A percentile compares a stretch with the other conserved stretches of the same genome.
These are phyloP conservation scores for Tinea pellionella DNA, from an alignment of 2,888 invertebrate genomes.

Conservation along the genomic window DNA sequence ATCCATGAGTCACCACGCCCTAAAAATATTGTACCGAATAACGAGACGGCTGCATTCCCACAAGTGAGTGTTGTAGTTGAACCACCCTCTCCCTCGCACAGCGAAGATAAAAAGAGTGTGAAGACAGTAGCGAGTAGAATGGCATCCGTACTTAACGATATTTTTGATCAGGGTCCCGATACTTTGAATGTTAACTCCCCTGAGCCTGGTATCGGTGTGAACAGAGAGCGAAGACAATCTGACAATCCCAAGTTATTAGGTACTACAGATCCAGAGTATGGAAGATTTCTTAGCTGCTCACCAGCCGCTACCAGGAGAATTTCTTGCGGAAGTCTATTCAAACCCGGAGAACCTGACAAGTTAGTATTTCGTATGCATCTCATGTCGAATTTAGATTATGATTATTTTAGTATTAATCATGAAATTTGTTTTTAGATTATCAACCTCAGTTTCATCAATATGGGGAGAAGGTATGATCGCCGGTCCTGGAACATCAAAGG, in stretches of 20 bases:
- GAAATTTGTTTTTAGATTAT: constrained; percentile 33
- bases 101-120: constrained; percentile 65
- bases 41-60: constrained; percentile 49
- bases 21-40: not conserved
- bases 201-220: constrained; percentile 56
- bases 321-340: constrained; percentile 90
- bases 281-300: constrained; percentile 76
- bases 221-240: constrained; percentile 56
- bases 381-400: too few relatives aligned
- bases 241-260: constrained; percentile 72
- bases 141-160: constrained; percentile 58
- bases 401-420: too few relatives aligned
- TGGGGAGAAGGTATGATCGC: constrained; percentile 54
- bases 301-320: constrained; percentile 90
- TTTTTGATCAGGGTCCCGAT: constrained; percentile 54
- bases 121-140: constrained; percentile 50
- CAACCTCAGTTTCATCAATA: constrained; percentile 64
- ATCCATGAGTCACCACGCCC: not conserved
- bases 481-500: constrained; percentile 36
- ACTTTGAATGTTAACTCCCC: constrained; percentile 53
- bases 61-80: constrained; percentile 80
- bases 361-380: constrained; percentile 26
- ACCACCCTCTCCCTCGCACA: constrained; percentile 78
- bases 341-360: constrained; percentile 75
- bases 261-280: constrained; percentile 72